Evolutionary conservation across 1,140 invertebrate genomes (phyloP), one percentile per base, ranked within the genome.

Genomic region (Cardiocondyla obscurior): DNA sequence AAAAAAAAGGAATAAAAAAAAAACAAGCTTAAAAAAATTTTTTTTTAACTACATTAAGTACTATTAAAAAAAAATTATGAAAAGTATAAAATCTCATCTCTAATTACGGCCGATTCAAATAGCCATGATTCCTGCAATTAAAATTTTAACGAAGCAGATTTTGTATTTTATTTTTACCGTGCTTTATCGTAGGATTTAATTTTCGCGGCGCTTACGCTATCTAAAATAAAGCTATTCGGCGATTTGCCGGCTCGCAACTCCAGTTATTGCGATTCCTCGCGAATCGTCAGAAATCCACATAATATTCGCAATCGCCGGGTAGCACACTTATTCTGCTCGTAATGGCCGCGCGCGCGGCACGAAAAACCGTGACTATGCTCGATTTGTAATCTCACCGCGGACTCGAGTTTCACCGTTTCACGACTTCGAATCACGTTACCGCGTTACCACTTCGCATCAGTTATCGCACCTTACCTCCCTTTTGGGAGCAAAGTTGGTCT

Each of bases 321-420:
- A 77, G 62, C 57, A 53, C 69, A 74, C 81, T 82, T 62, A 62
- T 30, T 33, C 46, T n/a, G 69, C 55, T 36, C 8, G 73, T 81
- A 77, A 83, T 28, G 46, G 62, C 46, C 53, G 57, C n/a, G 19
- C 14, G 39, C 14, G 5, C 19, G 39, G 74, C 82, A 84, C 82
- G 82, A 84, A 84, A 84, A 84, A 84, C 65, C 82, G 82, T 84
- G 82, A 84, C 82, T 81, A 62, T 44, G 53, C 76, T 60, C 82
- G 62, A 84, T 84, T 84, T 84, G 67, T 84, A 84, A 84, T 84
- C 73, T 57, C 76, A 42, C 57, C 76, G 73, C 76, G 55, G 62
- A 53, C 60, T 81, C 82, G 76, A 70, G 64, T 57, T 81, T 81
- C 82, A 62, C 53, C 76, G 46, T 81, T 84, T 84, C 76, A 84